A percentile compares a stretch with the other conserved stretches of the same genome.
Evolutionary conservation across 2,888 invertebrate genomes (phyloP).

Genomic region (Scelioninae gen. 1): DNA sequence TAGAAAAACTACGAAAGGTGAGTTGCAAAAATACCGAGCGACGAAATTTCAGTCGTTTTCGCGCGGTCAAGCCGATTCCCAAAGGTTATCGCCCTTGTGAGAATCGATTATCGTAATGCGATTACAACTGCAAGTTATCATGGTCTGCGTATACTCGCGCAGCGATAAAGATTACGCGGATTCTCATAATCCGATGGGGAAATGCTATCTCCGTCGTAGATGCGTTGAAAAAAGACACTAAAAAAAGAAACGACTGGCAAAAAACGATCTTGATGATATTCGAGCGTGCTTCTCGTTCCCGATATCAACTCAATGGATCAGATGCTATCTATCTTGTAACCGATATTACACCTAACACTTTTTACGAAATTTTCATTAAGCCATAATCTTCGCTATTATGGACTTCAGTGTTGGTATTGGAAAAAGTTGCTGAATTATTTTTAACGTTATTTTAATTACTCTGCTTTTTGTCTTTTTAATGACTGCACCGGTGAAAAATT

Average conservation of each 20-base stretch:
- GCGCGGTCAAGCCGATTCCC: slow-evolving; percentile 26
- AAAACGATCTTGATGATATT: slow-evolving; percentile 59
- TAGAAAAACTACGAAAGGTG: slow-evolving; percentile 66
- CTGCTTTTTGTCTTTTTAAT: slow-evolving; percentile 12
- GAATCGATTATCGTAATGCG: slow-evolving; percentile 67
- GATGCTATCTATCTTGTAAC: slow-evolving; percentile 67
- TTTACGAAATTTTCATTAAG: slow-evolving; percentile 63
- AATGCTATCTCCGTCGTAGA: slow-evolving; percentile 34
- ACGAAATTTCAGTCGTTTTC: slow-evolving; percentile 49
- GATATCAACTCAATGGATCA: slow-evolving; percentile 60
- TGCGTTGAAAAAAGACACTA: slow-evolving; percentile 10
- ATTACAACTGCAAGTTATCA: slow-evolving; percentile 54
- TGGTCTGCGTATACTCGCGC: slow-evolving; percentile 14
- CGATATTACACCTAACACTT: slow-evolving; percentile 62
- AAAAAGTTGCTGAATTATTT: slow-evolving; percentile 18
- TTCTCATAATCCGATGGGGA: slow-evolving; percentile 59
- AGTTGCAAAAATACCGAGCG: slow-evolving; percentile 32
- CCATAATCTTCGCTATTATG: slow-evolving; percentile 52
- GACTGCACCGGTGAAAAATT: neutral
- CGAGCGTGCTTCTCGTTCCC: slow-evolving; percentile 58
- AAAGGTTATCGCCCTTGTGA: slow-evolving; percentile 55
- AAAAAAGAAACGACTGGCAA: slow-evolving; percentile 23
- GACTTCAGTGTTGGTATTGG: slow-evolving; percentile 1
- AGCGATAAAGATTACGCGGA: slow-evolving; percentile 64
- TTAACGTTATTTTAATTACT: slow-evolving; percentile 20